Evolutionary conservation across 2,797 vertebrate species (phyloP), one percentile per base, ranked within the genome.

Genomic region (Nyctibius grandis): DNA sequence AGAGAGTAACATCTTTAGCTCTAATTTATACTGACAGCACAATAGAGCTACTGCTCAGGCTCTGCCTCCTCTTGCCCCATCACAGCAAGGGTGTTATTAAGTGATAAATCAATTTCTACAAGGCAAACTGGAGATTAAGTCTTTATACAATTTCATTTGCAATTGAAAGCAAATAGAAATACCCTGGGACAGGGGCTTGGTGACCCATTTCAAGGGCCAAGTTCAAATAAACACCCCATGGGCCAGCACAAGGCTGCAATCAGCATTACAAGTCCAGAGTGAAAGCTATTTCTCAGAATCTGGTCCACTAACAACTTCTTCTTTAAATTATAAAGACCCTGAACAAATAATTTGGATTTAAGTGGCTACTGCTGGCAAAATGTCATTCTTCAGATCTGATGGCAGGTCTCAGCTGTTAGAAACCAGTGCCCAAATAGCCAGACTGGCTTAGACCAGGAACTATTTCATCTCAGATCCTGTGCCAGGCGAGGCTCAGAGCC

Each of bases 1-100:
- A 93, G 94, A 95, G 68, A 89, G 64, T 70, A 95, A 95, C 78
- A 79, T 96, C 93, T 96, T 96, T 93, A 92, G 68, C 48, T 89
- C 81, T 96, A 96, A 95, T 96, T 96, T 94, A 93, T 89, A 94
- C 72, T 92, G 94, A 93, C 94, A 96, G 81, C 34, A 85, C 93
- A 95, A 93, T 40, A 57, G 70, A 89, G 79, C 64, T 70, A 60
- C 45, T 93, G 91, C 95, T 94, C 64, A 73, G 90, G 60, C 78
- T 94, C 86, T 85, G 86, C 70, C 85, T 86, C 50, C 75, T 93
- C 93, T 92, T 1, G 10, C 86, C 85, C 88, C 75, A 26, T 77
- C 96, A 88, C 78, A 89, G 74, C 81, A 74, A 80, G 84, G 81
- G 83, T 60, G 70, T 95, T 96, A 94, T 93, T 92, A 94, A 93